A percentile compares a stretch with the other conserved stretches of the same genome.
These are phyloP conservation scores for Nothobranchius furzeri DNA, from an alignment of 2,113 vertebrate genomes.

Conservation along the genomic window DNA sequence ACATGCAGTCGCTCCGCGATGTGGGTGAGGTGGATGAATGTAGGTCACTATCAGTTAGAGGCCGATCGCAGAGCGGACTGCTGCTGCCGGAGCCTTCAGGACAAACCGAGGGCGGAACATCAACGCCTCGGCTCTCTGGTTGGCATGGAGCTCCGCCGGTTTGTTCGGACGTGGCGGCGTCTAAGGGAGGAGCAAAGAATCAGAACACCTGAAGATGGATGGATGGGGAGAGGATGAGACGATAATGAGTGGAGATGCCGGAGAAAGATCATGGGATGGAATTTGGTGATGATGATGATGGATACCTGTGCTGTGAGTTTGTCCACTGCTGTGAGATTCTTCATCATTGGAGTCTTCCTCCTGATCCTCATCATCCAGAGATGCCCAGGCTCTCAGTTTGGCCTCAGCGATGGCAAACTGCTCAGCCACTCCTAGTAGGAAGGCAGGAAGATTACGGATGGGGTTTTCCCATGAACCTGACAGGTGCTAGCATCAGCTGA, in stretches of 20 bases:
- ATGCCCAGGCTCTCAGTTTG: conserved; percentile 95
- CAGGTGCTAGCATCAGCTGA: no score
- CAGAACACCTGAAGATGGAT: conserved; percentile 61
- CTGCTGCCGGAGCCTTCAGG: conserved; percentile 31
- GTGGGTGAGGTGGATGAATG: conserved; percentile 49
- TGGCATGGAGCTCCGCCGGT: conserved; percentile 35
- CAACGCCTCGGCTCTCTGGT: conserved; percentile 42
- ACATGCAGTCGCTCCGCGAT: conserved; percentile 48
- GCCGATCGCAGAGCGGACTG: conserved; percentile 24
- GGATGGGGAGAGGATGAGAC: conserved; percentile 16
- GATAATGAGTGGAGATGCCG: conserved; percentile 42
- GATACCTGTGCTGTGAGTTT: conserved; percentile 70
- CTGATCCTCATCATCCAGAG: conserved; percentile 89
- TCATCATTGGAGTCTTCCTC: conserved; percentile 89
- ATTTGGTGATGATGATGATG: not conserved
- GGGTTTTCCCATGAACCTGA: no score
- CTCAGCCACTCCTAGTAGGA: conserved; percentile 85
- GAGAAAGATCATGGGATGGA: conserved; percentile 25
- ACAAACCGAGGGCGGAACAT: conserved; percentile 15
- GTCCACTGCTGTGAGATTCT: conserved; percentile 79
- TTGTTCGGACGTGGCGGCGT: conserved; percentile 49
- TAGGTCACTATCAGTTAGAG: conserved; percentile 41
- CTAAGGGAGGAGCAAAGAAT: conserved; percentile 76
- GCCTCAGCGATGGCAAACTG: conserved; percentile 97
- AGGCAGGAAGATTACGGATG: conserved; percentile 5